Conservation (phyloP, 2,113 vertebrate genomes). For the Vidua chalybeata region DNA sequence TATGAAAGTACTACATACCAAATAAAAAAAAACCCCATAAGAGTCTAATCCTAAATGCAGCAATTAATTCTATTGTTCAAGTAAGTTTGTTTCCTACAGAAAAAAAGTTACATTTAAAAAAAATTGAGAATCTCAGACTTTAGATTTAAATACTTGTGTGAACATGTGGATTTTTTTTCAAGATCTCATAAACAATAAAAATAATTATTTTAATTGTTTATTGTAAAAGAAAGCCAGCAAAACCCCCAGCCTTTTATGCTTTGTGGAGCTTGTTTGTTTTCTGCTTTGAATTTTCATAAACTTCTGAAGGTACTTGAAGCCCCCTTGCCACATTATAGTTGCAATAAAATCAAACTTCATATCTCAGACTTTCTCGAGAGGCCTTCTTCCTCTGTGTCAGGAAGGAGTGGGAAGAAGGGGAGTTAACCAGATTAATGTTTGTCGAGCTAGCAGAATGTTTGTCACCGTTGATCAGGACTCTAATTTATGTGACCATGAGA, state of each 20-base stretch:
- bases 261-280: not conserved
- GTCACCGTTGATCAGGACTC: conserved; percentile 19
- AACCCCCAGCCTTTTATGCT: not conserved
- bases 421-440: conserved; percentile 57
- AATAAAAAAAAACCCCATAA: not conserved
- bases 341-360: not conserved
- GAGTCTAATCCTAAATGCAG: not conserved
- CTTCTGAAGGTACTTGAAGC: not conserved
- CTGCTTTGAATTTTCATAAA: not conserved
- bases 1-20: not conserved
- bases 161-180: not conserved
- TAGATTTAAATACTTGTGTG: not conserved
- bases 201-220: not conserved
- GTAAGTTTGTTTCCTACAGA: not conserved
- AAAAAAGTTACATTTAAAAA: not conserved
- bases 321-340: not conserved
- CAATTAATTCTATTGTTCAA: not conserved
- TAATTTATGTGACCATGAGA: conserved; percentile 62
- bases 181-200: not conserved
- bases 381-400: conserved; percentile 28
- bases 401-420: conserved; percentile 57
- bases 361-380: conserved; percentile 4
- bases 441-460: conserved; percentile 48
- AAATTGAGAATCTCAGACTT: not conserved
- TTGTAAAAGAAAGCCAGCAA: not conserved